A percentile compares a stretch with the other conserved stretches of the same genome.
These are phyloP conservation scores for Agrypnia vestita DNA, from an alignment of 1,140 invertebrate species.

Conservation along the genomic window DNA sequence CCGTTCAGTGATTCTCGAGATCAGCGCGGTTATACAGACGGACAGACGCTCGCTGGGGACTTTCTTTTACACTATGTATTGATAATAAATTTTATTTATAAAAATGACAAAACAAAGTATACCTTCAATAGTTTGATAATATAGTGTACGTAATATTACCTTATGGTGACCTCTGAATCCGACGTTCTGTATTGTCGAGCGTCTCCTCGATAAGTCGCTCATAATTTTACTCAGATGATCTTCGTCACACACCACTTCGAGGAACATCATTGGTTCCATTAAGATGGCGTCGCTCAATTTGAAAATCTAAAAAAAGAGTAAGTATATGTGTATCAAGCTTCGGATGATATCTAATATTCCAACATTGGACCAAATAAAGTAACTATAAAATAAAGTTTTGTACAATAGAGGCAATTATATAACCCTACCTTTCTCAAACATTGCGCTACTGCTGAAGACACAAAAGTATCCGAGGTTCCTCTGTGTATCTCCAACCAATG, in stretches of 20 bases:
- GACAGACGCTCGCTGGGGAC: no score
- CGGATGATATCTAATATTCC: background rate
- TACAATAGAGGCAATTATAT: no score
- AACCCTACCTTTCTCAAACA: constrained; percentile 81
- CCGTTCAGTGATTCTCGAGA: no score
- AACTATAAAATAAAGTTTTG: no score
- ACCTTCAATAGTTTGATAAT: no score
- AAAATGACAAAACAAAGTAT: no score
- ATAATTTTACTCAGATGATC: constrained; percentile 79
- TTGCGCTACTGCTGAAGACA: constrained; percentile 84
- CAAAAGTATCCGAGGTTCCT: constrained; percentile 84
- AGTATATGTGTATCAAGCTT: background rate
- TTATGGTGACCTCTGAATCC: constrained; percentile 75
- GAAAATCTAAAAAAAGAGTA: constrained; percentile 75
- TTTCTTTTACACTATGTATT: no score
- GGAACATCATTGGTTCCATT: constrained; percentile 90
- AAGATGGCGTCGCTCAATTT: constrained; percentile 76
- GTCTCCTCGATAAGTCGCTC: constrained; percentile 82
- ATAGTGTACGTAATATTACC: constrained; percentile 65
- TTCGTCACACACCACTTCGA: constrained; percentile 85
- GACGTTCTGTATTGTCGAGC: constrained; percentile 78
- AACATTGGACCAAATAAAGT: no score
- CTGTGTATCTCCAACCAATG: constrained; percentile 83
- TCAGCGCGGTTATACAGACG: no score
- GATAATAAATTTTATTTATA: no score